phyloP scores from a whole-genome alignment of 1,140 invertebrate species.

The Pseudomyrmex gracilis region DNA sequence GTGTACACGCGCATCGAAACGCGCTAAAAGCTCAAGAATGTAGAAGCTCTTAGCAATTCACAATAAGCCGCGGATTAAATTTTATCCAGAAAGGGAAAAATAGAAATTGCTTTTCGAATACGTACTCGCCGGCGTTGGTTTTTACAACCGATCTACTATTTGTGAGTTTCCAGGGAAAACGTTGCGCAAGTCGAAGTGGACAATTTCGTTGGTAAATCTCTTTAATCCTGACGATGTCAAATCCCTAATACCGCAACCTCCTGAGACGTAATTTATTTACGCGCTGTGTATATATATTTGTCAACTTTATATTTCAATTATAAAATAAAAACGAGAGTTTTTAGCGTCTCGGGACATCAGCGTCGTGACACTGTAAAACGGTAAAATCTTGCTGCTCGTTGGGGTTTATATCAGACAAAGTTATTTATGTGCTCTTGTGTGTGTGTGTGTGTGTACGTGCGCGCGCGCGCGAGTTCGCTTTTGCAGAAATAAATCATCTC shows the following conservation, averaged over 20 bases:
- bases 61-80: constrained; percentile 54
- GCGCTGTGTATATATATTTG: too few relatives aligned
- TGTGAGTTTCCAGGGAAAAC: not conserved
- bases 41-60: constrained; percentile 27
- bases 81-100: constrained; percentile 27
- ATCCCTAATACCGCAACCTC: not conserved
- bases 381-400: not conserved
- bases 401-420: not conserved
- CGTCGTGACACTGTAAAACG: not conserved
- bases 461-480: too few relatives aligned
- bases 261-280: not conserved
- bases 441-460: not conserved
- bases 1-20: not conserved
- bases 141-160: not conserved
- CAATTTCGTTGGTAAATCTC: constrained; percentile 23
- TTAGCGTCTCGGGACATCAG: not conserved
- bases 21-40: constrained; percentile 14
- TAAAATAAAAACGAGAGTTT: constrained; percentile 5
- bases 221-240: not conserved
- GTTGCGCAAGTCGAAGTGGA: not conserved
- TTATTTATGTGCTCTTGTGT: constrained; percentile 26
- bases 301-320: constrained; percentile 36
- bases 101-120: constrained; percentile 49
- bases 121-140: constrained; percentile 22
- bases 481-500: constrained; percentile 36